A percentile compares a stretch with the other conserved stretches of the same genome.
Conservation (phyloP, 2,888 invertebrate genomes). For the Lithophane ornitopus region DNA sequence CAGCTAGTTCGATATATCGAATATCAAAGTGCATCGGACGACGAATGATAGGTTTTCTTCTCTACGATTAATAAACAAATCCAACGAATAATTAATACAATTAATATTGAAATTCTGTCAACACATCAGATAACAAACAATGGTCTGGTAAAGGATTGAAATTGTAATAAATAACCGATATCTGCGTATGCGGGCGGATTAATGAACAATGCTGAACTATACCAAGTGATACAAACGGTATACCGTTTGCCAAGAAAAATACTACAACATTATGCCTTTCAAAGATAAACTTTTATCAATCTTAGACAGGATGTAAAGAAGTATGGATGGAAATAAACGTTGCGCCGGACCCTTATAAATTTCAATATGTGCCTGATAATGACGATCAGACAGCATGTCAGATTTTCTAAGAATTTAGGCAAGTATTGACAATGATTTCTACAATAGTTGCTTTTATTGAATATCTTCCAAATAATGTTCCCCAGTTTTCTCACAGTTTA, state of each 20-base stretch:
- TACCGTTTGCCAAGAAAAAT: neutral
- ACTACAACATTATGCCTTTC: neutral
- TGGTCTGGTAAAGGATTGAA: neutral
- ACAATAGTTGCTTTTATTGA: neutral
- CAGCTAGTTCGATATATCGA: neutral
- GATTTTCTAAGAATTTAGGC: neutral
- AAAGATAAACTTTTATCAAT: neutral
- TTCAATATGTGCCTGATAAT: too few species aligned
- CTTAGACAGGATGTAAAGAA: neutral
- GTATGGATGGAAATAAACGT: too few species aligned
- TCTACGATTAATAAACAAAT: neutral
- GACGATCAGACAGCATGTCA: too few species aligned
- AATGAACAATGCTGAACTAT: neutral
- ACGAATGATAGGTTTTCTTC: neutral
- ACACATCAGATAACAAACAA: slow-evolving; percentile 7
- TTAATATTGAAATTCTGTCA: neutral
- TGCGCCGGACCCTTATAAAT: too few species aligned
- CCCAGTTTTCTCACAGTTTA: neutral
- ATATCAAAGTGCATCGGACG: neutral
- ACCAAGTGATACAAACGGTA: neutral
- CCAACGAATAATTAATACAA: neutral
- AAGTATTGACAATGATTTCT: neutral
- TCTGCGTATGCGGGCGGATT: neutral
- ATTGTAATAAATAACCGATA: slow-evolving; percentile 14
- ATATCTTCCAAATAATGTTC: neutral